These are phyloP conservation scores for Rhinopomastus cyanomelas DNA, from an alignment of 2,113 vertebrate species.

Conservation along the genomic window DNA sequence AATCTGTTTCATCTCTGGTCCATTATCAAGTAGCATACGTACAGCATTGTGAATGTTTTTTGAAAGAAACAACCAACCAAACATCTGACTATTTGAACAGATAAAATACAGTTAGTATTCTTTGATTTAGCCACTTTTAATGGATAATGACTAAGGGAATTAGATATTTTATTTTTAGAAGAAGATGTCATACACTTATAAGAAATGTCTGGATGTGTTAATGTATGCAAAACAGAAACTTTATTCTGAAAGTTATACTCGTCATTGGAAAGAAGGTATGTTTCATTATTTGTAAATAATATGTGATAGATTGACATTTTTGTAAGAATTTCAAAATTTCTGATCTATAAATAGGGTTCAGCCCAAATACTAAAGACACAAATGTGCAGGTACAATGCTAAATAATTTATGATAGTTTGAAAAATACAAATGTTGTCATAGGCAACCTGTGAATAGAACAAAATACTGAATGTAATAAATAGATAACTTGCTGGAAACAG, in stretches of 20 bases:
- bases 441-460: background rate
- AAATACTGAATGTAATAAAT: background rate
- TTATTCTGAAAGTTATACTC: background rate
- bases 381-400: background rate
- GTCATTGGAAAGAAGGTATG: background rate
- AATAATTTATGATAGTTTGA: background rate
- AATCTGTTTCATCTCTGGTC: background rate
- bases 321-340: background rate
- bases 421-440: background rate
- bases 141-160: background rate
- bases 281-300: background rate
- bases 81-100: background rate
- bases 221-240: background rate
- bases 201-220: background rate
- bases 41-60: background rate
- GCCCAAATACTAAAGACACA: background rate
- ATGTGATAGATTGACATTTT: background rate
- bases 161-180: background rate
- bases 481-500: background rate
- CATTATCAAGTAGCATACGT: background rate
- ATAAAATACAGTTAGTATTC: background rate
- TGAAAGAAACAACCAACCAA: background rate
- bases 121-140: background rate
- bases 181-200: background rate
- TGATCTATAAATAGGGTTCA: background rate